Percentiles rank a stretch among this genome's conserved stretches.
phyloP scores from a whole-genome alignment of 2,113 vertebrate genomes.

The Crotalus horridus region DNA sequence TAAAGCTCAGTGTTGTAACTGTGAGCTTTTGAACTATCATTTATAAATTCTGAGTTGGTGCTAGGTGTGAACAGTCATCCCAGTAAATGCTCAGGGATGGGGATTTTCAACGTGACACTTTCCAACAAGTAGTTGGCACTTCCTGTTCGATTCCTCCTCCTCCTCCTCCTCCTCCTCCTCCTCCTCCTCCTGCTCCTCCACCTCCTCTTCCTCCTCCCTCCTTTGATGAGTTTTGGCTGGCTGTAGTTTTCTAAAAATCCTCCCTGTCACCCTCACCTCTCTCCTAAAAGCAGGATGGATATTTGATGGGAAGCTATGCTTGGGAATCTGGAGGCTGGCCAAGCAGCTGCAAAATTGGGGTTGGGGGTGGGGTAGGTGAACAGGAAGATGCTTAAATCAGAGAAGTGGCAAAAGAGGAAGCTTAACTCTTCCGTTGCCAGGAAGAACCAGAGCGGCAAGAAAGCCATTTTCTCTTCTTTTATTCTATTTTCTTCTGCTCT shows the following conservation, averaged over 20 bases:
- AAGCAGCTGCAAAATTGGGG: not conserved
- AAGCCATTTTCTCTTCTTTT: not conserved
- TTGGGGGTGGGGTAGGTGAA: not conserved
- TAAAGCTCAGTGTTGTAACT: not conserved
- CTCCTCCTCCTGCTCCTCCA: too few relatives aligned
- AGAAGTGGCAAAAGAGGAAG: not conserved
- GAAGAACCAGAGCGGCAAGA: not conserved
- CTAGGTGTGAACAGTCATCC: not conserved
- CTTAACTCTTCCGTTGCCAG: not conserved
- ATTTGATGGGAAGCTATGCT: not conserved
- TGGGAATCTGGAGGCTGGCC: not conserved
- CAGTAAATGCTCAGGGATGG: not conserved
- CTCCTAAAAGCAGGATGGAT: not conserved
- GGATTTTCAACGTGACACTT: not conserved
- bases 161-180: not conserved
- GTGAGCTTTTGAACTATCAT: not conserved
- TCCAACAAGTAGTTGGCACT: not conserved
- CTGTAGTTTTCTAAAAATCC: not conserved
- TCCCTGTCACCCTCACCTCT: not conserved
- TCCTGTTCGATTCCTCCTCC: not conserved
- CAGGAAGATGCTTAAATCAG: not conserved
- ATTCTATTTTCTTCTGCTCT: not conserved
- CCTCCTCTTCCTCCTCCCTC: too few relatives aligned
- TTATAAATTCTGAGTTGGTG: not conserved
- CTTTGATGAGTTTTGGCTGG: not conserved